These are phyloP conservation scores for Halesus radiatus DNA, from an alignment of 1,140 invertebrate species.

Conservation along the genomic window DNA sequence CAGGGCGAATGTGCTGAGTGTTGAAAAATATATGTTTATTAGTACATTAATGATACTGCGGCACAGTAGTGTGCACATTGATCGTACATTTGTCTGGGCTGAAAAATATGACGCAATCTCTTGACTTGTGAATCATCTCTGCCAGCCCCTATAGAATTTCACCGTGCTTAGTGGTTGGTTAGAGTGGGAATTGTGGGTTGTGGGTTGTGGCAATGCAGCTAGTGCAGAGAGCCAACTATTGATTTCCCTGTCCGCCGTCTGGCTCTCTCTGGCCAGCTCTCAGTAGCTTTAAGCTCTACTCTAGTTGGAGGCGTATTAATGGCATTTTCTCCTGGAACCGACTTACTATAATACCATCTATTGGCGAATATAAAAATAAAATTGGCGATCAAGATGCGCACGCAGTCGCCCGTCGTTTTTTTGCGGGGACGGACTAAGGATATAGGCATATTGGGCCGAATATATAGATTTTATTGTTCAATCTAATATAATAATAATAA, in stretches of 20 bases:
- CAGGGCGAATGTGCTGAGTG: too few relatives aligned
- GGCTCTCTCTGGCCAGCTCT: not conserved
- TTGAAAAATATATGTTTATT: too few relatives aligned
- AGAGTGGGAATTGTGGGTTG: not conserved
- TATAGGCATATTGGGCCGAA: too few relatives aligned
- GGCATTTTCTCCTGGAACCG: conserved; percentile 15
- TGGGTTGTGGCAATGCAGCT: not conserved
- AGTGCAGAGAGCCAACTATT: not conserved
- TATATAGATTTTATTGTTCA: too few relatives aligned
- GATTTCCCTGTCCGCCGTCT: conserved; percentile 5
- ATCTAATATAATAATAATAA: too few relatives aligned
- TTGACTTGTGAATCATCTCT: too few relatives aligned
- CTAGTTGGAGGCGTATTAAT: conserved; percentile 19
- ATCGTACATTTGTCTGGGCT: too few relatives aligned
- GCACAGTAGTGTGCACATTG: too few relatives aligned
- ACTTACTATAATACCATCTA: conserved; percentile 2
- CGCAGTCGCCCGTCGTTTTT: not conserved
- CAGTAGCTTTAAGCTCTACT: not conserved
- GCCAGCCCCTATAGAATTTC: not conserved
- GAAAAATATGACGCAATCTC: too few relatives aligned
- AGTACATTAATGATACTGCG: too few relatives aligned
- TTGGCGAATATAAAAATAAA: conserved; percentile 37
- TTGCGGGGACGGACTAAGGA: too few relatives aligned
- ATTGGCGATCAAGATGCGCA: conserved; percentile 1
- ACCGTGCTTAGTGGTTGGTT: not conserved